A percentile compares a stretch with the other conserved stretches of the same genome.
phyloP scores from a whole-genome alignment of 2,888 invertebrate species.

The Melinaea marsaeus region DNA sequence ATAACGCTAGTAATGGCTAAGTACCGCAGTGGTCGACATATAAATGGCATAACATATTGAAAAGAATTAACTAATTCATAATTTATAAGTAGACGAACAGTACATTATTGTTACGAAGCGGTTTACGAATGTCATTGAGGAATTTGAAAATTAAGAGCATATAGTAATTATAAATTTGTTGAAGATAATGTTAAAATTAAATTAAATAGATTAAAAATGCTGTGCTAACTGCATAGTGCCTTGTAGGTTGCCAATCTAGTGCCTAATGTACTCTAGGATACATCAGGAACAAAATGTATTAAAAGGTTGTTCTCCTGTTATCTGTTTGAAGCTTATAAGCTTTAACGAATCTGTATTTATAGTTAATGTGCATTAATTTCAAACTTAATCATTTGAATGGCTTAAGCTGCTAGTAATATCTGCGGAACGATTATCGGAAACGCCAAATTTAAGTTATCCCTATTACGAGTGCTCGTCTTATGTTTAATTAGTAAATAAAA shows the following conservation, averaged over 20 bases:
- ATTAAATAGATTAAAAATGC: constrained; percentile 57
- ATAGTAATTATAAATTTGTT: constrained; percentile 44
- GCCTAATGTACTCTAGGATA: constrained; percentile 65
- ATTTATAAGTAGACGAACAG: constrained; percentile 27
- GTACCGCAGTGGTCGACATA: constrained; percentile 30
- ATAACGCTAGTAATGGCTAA: constrained; percentile 48
- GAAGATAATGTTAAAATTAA: constrained; percentile 50
- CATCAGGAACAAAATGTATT: constrained; percentile 38
- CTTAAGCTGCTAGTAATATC: constrained; percentile 20
- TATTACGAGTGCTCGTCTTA: constrained; percentile 29
- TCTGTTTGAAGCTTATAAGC: constrained; percentile 36
- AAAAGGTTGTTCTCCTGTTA: constrained; percentile 38
- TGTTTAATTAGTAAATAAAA: constrained; percentile 33
- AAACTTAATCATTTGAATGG: constrained; percentile 18
- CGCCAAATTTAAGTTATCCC: not conserved
- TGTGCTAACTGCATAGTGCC: constrained; percentile 79
- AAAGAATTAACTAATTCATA: constrained; percentile 26
- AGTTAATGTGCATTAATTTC: constrained; percentile 12
- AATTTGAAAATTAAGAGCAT: constrained; percentile 38
- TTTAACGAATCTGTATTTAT: constrained; percentile 24
- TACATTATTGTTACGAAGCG: constrained; percentile 36
- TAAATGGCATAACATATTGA: constrained; percentile 26
- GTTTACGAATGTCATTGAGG: constrained; percentile 35
- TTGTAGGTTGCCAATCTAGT: constrained; percentile 80
- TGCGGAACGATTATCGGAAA: constrained; percentile 5